Evolutionary conservation across 2,888 invertebrate species (phyloP).

Genomic region (Axea sp.): DNA sequence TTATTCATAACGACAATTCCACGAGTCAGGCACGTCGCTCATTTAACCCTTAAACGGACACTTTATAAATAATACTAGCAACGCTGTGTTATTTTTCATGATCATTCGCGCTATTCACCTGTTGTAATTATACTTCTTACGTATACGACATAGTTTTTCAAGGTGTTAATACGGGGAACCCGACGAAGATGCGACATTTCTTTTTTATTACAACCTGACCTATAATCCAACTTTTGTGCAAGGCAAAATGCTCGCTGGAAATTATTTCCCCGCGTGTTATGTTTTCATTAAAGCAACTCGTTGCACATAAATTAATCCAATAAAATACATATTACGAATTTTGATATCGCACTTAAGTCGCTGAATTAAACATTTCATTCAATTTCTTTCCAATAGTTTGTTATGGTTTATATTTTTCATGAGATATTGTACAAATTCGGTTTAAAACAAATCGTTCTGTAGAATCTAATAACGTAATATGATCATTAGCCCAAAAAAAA

Average conservation of each 20-base stretch:
- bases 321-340: too few species aligned
- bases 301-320: neutral
- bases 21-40: constrained; percentile 45
- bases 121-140: constrained; percentile 33
- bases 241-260: constrained; percentile 1
- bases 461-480: too few species aligned
- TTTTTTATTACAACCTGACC: constrained; percentile 29
- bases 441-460: too few species aligned
- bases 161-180: constrained; percentile 6
- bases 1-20: constrained; percentile 54
- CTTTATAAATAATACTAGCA: constrained; percentile 48
- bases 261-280: constrained; percentile 6
- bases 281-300: constrained; percentile 10
- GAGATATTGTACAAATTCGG: too few species aligned
- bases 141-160: constrained; percentile 27
- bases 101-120: constrained; percentile 22
- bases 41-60: constrained; percentile 55
- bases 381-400: too few species aligned
- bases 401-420: too few species aligned
- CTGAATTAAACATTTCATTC: too few species aligned
- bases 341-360: too few species aligned
- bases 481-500: too few species aligned
- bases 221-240: constrained; percentile 26
- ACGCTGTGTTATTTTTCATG: constrained; percentile 36
- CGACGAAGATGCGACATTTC: constrained; percentile 1